Base-by-base conservation (phyloP, 2,888 invertebrate genomes). In the Xylophagus ater region DNA sequence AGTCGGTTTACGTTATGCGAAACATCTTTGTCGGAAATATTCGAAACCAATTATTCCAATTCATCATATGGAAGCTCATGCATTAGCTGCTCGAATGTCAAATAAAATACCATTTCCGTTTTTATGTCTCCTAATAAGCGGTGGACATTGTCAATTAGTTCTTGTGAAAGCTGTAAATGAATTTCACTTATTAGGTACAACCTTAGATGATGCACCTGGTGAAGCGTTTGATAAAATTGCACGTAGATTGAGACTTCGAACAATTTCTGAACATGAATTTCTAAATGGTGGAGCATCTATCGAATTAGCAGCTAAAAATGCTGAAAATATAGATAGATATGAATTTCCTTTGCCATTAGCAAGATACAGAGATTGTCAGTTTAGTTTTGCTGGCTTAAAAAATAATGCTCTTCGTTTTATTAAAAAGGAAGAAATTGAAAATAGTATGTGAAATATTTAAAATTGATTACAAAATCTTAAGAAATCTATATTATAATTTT, bases 1-100 rank as follows among this genome's bases (percentile, higher is more conserved):
- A 42, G 77, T 94, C 44, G 96, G 96, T 23, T 67, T 81, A 29
- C 76, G 78, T 47, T 87, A 87, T 73, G 89, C 86, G 2, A 85
- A 81, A 54, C 71, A 80, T 54, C 60, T 93, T 34, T 76, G 81
- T 14, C 70, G 67, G 48, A 65, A 67, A 37, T 68, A 74, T 46
- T 65, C 70, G 0, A 87, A 83, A 59, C 90, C 92, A 0, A 67
- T 97, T 46, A 86, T 98, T 57, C 93, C 97, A 0, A 81, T 98
- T 42, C 97, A 98, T 69, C 98, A 98, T 54, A 98, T 98, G 98
- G 84, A 96, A 70, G 97, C 98, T 2, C 98, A 98, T 70, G 93
- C 97, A 4, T 67, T 98, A 41, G 86, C 86, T 12, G 81, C 78
- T 15, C 73, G 94, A 57, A 79, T 94, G 77, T 68, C 72, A 13